These are phyloP conservation scores for Fragum whitleyi DNA, from an alignment of 2,888 invertebrate genomes.

Conservation along the genomic window DNA sequence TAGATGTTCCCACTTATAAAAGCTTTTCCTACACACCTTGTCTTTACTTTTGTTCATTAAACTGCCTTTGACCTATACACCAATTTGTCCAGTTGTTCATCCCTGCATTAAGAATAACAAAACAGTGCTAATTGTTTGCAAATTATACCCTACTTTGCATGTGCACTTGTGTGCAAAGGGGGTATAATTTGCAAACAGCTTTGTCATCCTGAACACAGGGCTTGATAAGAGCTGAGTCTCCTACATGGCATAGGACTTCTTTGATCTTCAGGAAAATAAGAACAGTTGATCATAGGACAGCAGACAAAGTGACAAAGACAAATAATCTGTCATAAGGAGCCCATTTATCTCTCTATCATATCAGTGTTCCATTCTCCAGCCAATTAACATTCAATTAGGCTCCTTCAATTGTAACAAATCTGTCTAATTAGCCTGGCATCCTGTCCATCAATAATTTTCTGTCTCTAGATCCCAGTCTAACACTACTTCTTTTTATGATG, in stretches of 20 bases:
- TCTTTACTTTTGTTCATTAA: too few species aligned
- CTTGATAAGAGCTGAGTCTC: too few species aligned
- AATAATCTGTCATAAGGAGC: constrained; percentile 24
- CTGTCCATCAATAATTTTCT: constrained; percentile 14
- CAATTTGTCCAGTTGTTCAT: too few species aligned
- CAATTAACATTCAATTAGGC: constrained; percentile 58
- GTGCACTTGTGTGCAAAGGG: too few species aligned
- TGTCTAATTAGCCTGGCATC: constrained; percentile 31
- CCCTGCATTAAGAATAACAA: too few species aligned
- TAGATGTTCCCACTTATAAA: too few species aligned
- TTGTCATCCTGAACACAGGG: too few species aligned
- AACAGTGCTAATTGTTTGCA: too few species aligned
- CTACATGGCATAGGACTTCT: not conserved
- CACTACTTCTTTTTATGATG: not conserved
- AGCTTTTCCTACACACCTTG: too few species aligned
- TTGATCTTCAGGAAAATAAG: not conserved
- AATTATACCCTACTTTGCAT: too few species aligned
- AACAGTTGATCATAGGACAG: not conserved
- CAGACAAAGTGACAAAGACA: constrained; percentile 22
- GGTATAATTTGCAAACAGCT: too few species aligned
- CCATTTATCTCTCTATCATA: constrained; percentile 34
- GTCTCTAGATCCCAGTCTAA: not conserved
- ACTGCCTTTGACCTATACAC: too few species aligned
- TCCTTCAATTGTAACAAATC: constrained; percentile 43
- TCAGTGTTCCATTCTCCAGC: constrained; percentile 22